Evolutionary conservation across 2,888 invertebrate species (phyloP), one percentile per base, ranked within the genome.

Genomic region (Drosophila atroscutellata): DNA sequence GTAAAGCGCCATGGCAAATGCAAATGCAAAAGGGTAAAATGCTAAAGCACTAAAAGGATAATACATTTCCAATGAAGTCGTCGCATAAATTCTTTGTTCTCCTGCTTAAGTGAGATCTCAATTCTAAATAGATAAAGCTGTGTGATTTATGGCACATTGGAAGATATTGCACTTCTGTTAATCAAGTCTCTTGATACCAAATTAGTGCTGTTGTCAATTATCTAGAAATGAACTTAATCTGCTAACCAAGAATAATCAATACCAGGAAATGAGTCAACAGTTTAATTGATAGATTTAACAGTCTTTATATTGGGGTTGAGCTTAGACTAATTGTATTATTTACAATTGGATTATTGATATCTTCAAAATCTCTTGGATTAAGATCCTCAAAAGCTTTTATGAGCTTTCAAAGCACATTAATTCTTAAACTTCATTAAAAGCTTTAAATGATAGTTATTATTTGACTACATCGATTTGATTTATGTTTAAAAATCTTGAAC

Each of bases 21-120:
- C 45, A 42, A 45, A 45, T 24, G 72, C 80, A 74, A 79, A 82
- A 84, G 83, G 81, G 83, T 77, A 58, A 77, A 79, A 75, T 56
- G 62, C 54, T 37, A 47, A 54, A 34, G 37, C 32, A 65, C 74
- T 55, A 76, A 81, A 72, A 67, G 73, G 66, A 72, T 75, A 83
- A 84, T 80, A 77, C 81, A 67, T 72, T 66, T 77, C 63, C 74
- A 71, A 83, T 74, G 70, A 61, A 81, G 64, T 74, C 69, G 54
- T 83, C 59, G 66, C 69, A 80, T 67, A 64, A 64, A 71, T 62
- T 56, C 32, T 0, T 32, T 55, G 42, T 15, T 20, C 42, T 20
- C 56, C 70, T 72, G 42, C 54, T 24, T 15, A 36, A 26, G 37
- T n/a, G 20, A 42, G 56, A 62, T 58, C 73, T 69, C 68, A 55